Evolutionary conservation across 2,113 vertebrate species (phyloP).

Genomic region (Procavia capensis): DNA sequence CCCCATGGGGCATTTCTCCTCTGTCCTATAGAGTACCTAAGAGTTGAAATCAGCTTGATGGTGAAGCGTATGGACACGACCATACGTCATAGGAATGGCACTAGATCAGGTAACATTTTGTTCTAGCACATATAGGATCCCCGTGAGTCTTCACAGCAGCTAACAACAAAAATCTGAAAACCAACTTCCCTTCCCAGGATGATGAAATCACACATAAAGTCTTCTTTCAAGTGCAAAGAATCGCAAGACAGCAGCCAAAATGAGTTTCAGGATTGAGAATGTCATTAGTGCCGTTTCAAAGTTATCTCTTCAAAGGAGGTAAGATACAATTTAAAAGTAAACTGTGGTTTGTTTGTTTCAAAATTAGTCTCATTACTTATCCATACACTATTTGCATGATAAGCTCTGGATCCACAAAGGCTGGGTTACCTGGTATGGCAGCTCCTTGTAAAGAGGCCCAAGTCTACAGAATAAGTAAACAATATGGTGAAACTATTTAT

Average conservation of each 20-base stretch:
- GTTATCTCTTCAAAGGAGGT: neutral
- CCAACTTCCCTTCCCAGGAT: neutral
- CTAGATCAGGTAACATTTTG: neutral
- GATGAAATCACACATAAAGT: neutral
- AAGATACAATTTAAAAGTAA: neutral
- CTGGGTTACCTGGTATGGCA: neutral
- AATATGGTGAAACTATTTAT: neutral
- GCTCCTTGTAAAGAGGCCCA: neutral
- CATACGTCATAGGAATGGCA: neutral
- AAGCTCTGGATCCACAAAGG: neutral
- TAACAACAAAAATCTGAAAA: neutral
- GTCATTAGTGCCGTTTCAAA: neutral
- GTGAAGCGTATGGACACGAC: neutral
- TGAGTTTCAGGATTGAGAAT: neutral
- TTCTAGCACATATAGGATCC: neutral
- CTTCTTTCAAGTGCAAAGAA: neutral
- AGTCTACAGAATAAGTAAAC: conserved; percentile 12
- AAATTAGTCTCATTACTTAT: neutral
- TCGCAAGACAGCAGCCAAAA: neutral
- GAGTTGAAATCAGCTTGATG: neutral
- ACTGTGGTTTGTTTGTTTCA: neutral
- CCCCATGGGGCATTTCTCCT: neutral
- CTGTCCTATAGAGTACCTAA: neutral
- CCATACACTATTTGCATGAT: neutral
- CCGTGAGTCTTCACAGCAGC: neutral